Base-by-base conservation (phyloP, 1,140 invertebrate genomes). In the Lepidurus packardi region DNA sequence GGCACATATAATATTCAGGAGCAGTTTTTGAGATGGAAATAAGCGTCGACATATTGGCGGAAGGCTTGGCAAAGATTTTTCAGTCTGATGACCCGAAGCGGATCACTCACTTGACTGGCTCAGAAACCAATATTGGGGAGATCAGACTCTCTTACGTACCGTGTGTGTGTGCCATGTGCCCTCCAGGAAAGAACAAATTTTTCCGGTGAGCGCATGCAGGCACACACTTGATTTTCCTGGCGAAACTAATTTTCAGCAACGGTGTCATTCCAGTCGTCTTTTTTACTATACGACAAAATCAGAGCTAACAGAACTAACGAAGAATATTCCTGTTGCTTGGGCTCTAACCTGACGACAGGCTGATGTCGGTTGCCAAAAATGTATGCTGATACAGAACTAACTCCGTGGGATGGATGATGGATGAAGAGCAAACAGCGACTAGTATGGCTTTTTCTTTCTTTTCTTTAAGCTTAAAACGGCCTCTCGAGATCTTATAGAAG, bases 81-180 rank as follows among this genome's bases (percentile, higher is more conserved):
- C 53, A 65, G 53, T 65, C 53, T 65, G 53, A 16, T 65, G 53
- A 65, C 21, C 13, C n/a, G 53, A 13, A 65, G 13, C 13, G 13
- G 53, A 65, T 65, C 53, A 65, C 53, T 65, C 53, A 65, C 53
- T 65, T 65, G 53, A 65, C 53, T 65, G 53, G 53, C 13, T 65
- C 53, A 65, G 21, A n/a, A 16, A 21, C 53, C 2, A 65, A 65
- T 65, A 65, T 21, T 65, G 53, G 53, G 53, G 9, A 65, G 53
- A 65, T 65, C 53, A 65, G 53, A 8, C 53, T n/a, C 53, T 65
- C 16, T 34, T 16, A n/a, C 53, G 21, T 65, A 65, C 16, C 13
- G 13, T 65, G 53, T 13, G 53, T 47, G 45, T 47, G 45, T 10
- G 21, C 16, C 53, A 65, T 65, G 21, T 65, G 53, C 53, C 16